Conservation (phyloP, 2,888 invertebrate species). For the Parapristionchus giblindavisi region DNA sequence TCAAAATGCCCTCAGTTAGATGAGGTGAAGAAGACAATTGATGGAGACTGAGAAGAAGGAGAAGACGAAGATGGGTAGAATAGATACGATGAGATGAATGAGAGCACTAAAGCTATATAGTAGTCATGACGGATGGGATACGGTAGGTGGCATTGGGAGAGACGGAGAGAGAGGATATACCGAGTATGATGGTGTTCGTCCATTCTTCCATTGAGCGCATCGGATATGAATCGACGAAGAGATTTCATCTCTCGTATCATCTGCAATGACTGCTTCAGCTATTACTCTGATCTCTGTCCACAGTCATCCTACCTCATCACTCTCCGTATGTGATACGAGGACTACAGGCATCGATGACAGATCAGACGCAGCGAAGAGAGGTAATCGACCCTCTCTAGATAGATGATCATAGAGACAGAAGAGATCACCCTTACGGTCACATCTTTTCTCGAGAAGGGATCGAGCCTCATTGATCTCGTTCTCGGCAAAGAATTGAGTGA, state of each 20-base stretch:
- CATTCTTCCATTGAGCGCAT: slow-evolving; percentile 28
- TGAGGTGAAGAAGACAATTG: neutral
- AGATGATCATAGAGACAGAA: slow-evolving; percentile 31
- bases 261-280: neutral
- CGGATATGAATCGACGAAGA: slow-evolving; percentile 35
- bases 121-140: neutral
- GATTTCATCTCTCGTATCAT: slow-evolving; percentile 33
- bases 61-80: slow-evolving; percentile 4
- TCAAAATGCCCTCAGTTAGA: no score
- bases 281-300: neutral
- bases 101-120: no score
- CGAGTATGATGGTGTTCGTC: slow-evolving; percentile 27
- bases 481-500: slow-evolving; percentile 37
- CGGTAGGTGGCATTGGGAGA: neutral
- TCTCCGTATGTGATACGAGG: slow-evolving; percentile 37
- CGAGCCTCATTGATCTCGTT: slow-evolving; percentile 33
- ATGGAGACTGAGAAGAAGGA: neutral
- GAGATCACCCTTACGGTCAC: slow-evolving; percentile 17
- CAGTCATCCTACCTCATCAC: slow-evolving; percentile 16
- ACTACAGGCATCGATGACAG: slow-evolving; percentile 52
- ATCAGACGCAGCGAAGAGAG: slow-evolving; percentile 59
- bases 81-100: neutral
- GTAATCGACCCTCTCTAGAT: slow-evolving; percentile 20
- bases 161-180: slow-evolving; percentile 1
- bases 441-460: slow-evolving; percentile 5